Conservation (phyloP, 2,888 invertebrate species). For the Nomada hirtipes region DNA sequence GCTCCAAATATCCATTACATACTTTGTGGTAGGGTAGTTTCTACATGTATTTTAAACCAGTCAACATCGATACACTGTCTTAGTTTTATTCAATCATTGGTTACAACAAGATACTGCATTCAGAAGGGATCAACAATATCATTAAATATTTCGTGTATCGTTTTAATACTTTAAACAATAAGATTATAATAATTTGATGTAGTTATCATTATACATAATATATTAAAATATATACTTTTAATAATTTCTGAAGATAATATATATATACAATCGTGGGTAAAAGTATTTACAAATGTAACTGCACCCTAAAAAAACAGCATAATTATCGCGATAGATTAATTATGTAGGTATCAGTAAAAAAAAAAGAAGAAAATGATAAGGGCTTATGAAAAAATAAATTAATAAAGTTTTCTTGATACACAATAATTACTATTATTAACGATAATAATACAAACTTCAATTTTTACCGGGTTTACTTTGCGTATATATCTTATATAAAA, state of each 20-base stretch:
- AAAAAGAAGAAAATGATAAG: slow-evolving; percentile 60
- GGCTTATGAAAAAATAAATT: slow-evolving; percentile 72
- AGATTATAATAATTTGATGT: slow-evolving; percentile 81
- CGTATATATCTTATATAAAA: slow-evolving; percentile 62
- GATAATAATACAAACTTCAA: slow-evolving; percentile 74
- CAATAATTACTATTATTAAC: slow-evolving; percentile 71
- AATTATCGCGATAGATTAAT: slow-evolving; percentile 58
- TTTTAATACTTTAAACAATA: slow-evolving; percentile 83
- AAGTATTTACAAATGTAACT: slow-evolving; percentile 81
- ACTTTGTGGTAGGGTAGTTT: neutral
- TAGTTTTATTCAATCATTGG: slow-evolving; percentile 81
- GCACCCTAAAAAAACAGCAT: slow-evolving; percentile 78
- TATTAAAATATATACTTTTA: slow-evolving; percentile 84
- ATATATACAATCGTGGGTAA: slow-evolving; percentile 80
- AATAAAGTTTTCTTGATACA: slow-evolving; percentile 71
- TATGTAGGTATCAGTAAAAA: slow-evolving; percentile 52
- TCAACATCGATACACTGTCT: slow-evolving; percentile 71
- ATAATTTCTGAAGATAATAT: slow-evolving; percentile 80
- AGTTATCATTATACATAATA: slow-evolving; percentile 82
- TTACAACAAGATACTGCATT: slow-evolving; percentile 82
- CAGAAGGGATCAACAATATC: slow-evolving; percentile 82
- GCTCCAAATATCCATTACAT: neutral
- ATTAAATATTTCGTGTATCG: slow-evolving; percentile 83
- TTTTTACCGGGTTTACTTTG: slow-evolving; percentile 60
- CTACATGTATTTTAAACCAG: slow-evolving; percentile 17